phyloP scores from a whole-genome alignment of 2,113 vertebrate genomes.

The Larimichthys crocea region DNA sequence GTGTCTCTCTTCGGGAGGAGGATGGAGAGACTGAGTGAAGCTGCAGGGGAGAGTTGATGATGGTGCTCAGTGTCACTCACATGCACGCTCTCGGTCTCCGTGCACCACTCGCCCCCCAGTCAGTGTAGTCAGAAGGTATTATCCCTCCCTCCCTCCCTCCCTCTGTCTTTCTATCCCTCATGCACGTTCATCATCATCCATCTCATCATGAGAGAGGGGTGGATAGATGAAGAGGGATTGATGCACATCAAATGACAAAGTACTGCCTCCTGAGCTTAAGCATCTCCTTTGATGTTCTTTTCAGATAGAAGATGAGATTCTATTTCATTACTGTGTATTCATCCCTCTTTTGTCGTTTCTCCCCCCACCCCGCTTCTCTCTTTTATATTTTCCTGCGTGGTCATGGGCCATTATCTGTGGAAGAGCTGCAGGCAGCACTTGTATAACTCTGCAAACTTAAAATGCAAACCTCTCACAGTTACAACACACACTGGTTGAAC shows the following conservation, averaged over 20 bases:
- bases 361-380: slow-evolving; percentile 9
- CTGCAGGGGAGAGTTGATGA: slow-evolving; percentile 84
- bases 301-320: slow-evolving; percentile 61
- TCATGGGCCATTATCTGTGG: slow-evolving; percentile 53
- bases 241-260: slow-evolving; percentile 49
- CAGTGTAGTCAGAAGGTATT: slow-evolving; percentile 88
- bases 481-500: slow-evolving; percentile 8
- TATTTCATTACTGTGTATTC: slow-evolving; percentile 61
- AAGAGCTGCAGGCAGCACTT: slow-evolving; percentile 63
- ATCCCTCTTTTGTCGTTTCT: slow-evolving; percentile 58
- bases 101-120: slow-evolving; percentile 75
- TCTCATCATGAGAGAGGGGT: slow-evolving; percentile 68
- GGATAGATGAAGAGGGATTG: slow-evolving; percentile 59
- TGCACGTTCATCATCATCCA: slow-evolving; percentile 65
- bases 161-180: slow-evolving; percentile 47
- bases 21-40: slow-evolving; percentile 73
- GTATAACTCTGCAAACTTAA: slow-evolving; percentile 48
- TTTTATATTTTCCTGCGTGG: slow-evolving; percentile 51
- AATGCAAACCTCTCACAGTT: slow-evolving; percentile 25
- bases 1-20: slow-evolving; percentile 79
- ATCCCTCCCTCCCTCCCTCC: slow-evolving; percentile 74
- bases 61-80: slow-evolving; percentile 84
- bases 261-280: slow-evolving; percentile 63
- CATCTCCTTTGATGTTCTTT: slow-evolving; percentile 72
- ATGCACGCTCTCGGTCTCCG: slow-evolving; percentile 64